These are phyloP conservation scores for Hyla sarda DNA, from an alignment of 2,113 vertebrate genomes.

Conservation along the genomic window DNA sequence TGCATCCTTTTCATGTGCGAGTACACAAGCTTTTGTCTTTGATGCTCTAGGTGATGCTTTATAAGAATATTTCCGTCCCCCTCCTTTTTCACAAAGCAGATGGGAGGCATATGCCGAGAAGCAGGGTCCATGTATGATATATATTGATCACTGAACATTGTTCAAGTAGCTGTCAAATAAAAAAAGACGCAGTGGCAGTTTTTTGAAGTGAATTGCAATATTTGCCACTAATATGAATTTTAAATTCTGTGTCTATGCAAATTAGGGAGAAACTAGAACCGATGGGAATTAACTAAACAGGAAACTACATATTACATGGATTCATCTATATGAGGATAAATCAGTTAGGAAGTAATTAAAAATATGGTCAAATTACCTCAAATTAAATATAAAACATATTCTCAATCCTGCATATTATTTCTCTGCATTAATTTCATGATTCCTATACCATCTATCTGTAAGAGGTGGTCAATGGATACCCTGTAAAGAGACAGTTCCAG, in stretches of 20 bases:
- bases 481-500: too few species aligned
- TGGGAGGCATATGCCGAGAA: constrained; percentile 37
- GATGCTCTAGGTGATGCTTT: constrained; percentile 20
- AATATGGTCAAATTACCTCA: background rate
- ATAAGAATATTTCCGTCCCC: constrained; percentile 1
- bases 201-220: constrained; percentile 14
- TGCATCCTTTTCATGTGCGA: constrained; percentile 29
- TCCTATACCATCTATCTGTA: too few species aligned
- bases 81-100: constrained; percentile 25
- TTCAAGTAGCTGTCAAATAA: constrained; percentile 33
- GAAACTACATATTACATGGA: background rate
- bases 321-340: background rate
- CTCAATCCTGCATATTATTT: too few species aligned
- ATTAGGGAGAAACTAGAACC: background rate
- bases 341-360: background rate
- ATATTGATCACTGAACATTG: constrained; percentile 13
- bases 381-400: too few species aligned
- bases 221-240: background rate
- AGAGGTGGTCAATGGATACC: too few species aligned
- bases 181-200: background rate
- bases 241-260: constrained; percentile 23
- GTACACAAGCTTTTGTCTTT: constrained; percentile 48
- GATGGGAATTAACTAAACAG: too few species aligned
- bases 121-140: constrained; percentile 20
- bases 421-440: too few species aligned